phyloP scores from a whole-genome alignment of 2,113 vertebrate species.

The Cynoglossus semilaevis region DNA sequence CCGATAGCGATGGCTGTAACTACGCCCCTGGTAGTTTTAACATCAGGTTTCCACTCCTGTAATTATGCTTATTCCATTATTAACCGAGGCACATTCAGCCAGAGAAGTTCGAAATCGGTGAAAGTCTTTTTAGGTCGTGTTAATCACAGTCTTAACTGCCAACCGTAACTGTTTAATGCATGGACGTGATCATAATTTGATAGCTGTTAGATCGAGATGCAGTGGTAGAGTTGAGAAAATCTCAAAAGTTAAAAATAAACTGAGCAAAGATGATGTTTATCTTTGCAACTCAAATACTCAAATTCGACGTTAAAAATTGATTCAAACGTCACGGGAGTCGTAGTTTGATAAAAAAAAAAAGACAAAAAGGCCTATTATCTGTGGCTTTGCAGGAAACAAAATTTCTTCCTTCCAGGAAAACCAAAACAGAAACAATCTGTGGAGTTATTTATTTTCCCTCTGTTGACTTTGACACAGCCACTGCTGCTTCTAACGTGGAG shows the following conservation, averaged over 20 bases:
- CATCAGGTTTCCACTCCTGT: constrained; percentile 48
- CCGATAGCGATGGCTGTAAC: constrained; percentile 26
- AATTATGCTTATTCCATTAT: constrained; percentile 53
- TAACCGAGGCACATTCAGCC: constrained; percentile 35
- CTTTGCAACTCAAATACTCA: too few species aligned
- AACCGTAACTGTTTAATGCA: constrained; percentile 3
- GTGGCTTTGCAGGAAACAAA: too few species aligned
- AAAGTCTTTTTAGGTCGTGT: constrained; percentile 14
- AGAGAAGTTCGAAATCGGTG: constrained; percentile 1
- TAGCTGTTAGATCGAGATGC: too few species aligned
- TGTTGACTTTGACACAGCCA: constrained; percentile 11
- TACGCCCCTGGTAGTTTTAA: constrained; percentile 46
- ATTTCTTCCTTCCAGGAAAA: not conserved
- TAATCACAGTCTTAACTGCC: not conserved
- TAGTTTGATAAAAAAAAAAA: too few species aligned
- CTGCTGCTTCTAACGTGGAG: constrained; percentile 10
- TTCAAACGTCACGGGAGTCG: too few species aligned
- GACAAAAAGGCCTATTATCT: too few species aligned
- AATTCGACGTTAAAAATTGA: too few species aligned
- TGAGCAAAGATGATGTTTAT: too few species aligned
- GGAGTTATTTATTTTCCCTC: constrained; percentile 36
- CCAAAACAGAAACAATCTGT: constrained; percentile 23
- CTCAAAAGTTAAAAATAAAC: too few species aligned
- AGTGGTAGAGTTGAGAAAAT: too few species aligned
- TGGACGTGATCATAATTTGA: not conserved